These are phyloP conservation scores for Bubo bubo DNA, from an alignment of 2,113 vertebrate genomes.

Conservation along the genomic window DNA sequence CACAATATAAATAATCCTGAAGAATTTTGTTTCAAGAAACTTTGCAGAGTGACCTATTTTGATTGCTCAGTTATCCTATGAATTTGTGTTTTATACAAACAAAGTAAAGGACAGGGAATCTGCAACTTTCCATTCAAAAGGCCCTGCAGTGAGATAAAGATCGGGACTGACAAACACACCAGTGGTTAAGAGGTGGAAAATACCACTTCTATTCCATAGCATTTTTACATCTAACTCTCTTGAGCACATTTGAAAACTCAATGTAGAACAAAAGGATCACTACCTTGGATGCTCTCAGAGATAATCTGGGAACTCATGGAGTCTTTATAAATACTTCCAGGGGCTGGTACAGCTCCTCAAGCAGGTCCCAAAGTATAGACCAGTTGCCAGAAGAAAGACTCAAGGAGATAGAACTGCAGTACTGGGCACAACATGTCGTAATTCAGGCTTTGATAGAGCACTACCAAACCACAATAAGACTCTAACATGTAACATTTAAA, in stretches of 20 bases:
- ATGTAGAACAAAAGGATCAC: not conserved
- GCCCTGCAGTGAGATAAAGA: not conserved
- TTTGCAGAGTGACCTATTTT: not conserved
- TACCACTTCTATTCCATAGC: not conserved
- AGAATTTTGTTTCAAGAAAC: not conserved
- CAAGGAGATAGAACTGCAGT: not conserved
- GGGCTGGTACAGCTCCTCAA: not conserved
- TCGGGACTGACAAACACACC: not conserved
- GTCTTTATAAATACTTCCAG: not conserved
- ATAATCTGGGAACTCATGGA: not conserved
- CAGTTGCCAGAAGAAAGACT: not conserved
- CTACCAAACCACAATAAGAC: not conserved
- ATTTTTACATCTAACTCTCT: not conserved
- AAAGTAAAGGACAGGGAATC: not conserved
- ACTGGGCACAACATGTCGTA: not conserved
- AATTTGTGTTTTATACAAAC: not conserved
- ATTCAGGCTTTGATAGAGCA: not conserved
- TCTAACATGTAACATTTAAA: not conserved
- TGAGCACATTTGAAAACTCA: not conserved
- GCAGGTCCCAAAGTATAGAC: not conserved
- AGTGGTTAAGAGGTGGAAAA: not conserved
- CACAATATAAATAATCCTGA: not conserved
- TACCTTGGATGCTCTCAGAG: not conserved
- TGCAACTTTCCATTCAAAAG: not conserved
- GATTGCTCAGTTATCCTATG: not conserved